Evolutionary conservation across 2,888 invertebrate genomes (phyloP), one percentile per base, ranked within the genome.

Genomic region (Eupithecia tripunctaria): DNA sequence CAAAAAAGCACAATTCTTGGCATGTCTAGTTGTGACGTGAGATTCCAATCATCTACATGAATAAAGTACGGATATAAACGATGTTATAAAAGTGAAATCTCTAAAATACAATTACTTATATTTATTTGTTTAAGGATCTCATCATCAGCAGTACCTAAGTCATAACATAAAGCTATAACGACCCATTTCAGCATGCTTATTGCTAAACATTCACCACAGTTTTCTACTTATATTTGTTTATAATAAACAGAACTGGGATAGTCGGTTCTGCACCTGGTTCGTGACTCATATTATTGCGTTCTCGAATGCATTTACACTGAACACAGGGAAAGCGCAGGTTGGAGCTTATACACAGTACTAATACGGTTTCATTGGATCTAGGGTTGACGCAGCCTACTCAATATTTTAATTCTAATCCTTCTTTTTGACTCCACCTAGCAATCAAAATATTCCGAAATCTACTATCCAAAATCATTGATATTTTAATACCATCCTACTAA

Each of bases 241-340:
- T 63, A 63, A 67, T 60, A 60, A 60, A 60, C 29, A 18, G 60
- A 56, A 56, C 56, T 29, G 27, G 60, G 60, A 29, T 60, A 60
- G 27, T 60, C 60, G 29, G 8, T 60, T 60, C 27, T 71, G 67
- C 71, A 71, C 67, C 71, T 71, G 71, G 71, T 63, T 71, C 51
- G 67, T 71, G 71, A 71, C 67, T 71, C 71, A 71, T 71, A 32
- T 5, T 56, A 25, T 51, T 21, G 51, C 56, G 56, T 32, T n/a
- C n/a, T 60, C 27, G 29, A 0, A 18, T 18, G 21, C 15, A 47
- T 63, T 63, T 32, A 69, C 63, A 32, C 29, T 29, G 60, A 60
- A 60, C 29, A 7, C 60, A 2, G 27, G 18, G 15, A 29, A 29
- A 29, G 7, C 18, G 25, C 15, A 29, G 51, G 3, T 25, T 51